Conservation (phyloP, 2,113 vertebrate genomes). For the Actenoides hombroni region DNA sequence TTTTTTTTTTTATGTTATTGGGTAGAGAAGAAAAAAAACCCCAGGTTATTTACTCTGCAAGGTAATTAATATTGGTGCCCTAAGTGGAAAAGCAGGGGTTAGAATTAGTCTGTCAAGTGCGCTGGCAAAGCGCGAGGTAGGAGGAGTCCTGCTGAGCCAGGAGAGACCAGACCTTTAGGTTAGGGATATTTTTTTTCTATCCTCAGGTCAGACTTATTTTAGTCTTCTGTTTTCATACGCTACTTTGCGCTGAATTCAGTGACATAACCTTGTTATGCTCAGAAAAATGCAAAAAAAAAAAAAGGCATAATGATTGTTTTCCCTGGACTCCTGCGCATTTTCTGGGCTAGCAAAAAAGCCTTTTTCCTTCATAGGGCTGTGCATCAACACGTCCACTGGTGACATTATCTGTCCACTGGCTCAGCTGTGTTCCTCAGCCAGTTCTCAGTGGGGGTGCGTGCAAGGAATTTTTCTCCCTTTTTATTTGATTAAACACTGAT, state of each 20-base stretch:
- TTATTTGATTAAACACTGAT: background rate
- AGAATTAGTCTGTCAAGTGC: background rate
- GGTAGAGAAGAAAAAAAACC: background rate
- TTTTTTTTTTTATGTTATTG: background rate
- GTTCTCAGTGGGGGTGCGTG: background rate
- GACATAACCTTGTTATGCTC: background rate
- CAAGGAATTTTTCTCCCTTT: background rate
- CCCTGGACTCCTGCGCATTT: background rate
- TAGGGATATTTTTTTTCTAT: conserved; percentile 8
- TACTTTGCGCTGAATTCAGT: background rate
- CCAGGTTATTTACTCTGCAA: background rate
- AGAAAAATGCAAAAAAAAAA: background rate
- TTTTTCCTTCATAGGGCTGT: background rate
- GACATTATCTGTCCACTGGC: background rate
- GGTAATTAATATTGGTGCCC: background rate
- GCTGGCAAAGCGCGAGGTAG: background rate
- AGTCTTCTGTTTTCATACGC: background rate
- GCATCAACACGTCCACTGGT: background rate
- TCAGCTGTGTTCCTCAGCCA: background rate
- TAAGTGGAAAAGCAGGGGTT: conserved; percentile 7
- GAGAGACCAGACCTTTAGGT: background rate
- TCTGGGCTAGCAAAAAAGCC: background rate
- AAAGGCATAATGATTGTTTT: background rate
- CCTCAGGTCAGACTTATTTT: background rate
- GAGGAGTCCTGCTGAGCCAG: background rate